These are phyloP conservation scores for Platichthys stellatus DNA, from an alignment of 2,113 vertebrate species.

Conservation along the genomic window DNA sequence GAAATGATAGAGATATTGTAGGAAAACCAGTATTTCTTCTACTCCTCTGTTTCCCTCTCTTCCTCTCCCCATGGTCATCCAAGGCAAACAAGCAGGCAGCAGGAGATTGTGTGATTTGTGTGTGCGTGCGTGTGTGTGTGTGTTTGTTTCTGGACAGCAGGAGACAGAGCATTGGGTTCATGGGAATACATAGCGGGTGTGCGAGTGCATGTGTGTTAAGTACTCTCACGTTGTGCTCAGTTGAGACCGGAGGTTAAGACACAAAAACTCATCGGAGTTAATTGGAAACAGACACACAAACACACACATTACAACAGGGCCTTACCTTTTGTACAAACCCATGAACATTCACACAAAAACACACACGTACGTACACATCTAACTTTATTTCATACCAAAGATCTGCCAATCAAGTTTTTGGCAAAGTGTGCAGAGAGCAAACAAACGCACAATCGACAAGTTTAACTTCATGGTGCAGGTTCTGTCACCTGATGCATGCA, in stretches of 20 bases:
- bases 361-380: conserved; percentile 8
- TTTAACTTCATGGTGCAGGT: too few species aligned
- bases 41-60: conserved; percentile 8
- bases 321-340: too few species aligned
- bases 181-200: conserved; percentile 56
- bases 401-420: neutral
- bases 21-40: neutral
- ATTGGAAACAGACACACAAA: conserved; percentile 64
- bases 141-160: conserved; percentile 42
- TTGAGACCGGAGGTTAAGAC: conserved; percentile 65
- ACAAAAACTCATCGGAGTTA: conserved; percentile 54
- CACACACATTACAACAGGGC: too few species aligned
- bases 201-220: conserved; percentile 39
- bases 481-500: too few species aligned
- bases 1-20: neutral
- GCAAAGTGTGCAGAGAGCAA: neutral
- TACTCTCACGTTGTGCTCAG: conserved; percentile 52
- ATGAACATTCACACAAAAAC: conserved; percentile 1
- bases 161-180: conserved; percentile 71
- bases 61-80: conserved; percentile 43
- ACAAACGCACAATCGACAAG: neutral
- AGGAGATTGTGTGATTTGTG: conserved; percentile 13
- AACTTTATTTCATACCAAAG: too few species aligned
- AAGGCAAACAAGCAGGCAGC: conserved; percentile 66
- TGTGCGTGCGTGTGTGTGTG: neutral